These are phyloP conservation scores for Bos indicus DNA, from an alignment of 2,113 vertebrate species.

Conservation along the genomic window DNA sequence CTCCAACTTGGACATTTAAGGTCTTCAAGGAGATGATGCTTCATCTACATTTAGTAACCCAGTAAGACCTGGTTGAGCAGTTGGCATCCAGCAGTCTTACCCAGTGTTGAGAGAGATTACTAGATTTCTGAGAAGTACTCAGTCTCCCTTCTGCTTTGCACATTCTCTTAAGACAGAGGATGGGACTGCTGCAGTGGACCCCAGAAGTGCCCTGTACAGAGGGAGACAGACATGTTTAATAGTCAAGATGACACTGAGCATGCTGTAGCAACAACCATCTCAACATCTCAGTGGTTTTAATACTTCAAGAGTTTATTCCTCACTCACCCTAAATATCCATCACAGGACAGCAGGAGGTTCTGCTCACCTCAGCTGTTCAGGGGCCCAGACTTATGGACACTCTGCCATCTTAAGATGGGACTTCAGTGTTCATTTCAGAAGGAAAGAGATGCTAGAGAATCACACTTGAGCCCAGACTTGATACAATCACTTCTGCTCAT, in stretches of 20 bases:
- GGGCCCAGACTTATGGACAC: not conserved
- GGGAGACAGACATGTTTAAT: not conserved
- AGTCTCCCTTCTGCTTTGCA: not conserved
- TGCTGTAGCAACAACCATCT: not conserved
- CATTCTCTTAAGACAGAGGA: not conserved
- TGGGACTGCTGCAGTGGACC: not conserved
- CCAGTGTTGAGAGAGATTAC: not conserved
- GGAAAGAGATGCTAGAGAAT: not conserved
- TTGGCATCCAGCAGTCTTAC: not conserved
- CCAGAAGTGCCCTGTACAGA: not conserved
- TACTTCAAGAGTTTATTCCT: not conserved
- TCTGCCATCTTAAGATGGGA: not conserved
- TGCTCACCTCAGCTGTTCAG: not conserved
- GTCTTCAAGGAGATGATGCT: slow-evolving; percentile 5
- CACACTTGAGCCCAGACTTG: not conserved
- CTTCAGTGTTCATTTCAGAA: not conserved
- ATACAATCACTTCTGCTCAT: not conserved
- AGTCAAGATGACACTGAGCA: not conserved
- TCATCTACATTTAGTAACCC: not conserved
- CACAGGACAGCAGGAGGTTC: not conserved
- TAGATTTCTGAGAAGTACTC: not conserved
- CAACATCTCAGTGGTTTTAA: not conserved
- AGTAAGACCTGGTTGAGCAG: not conserved
- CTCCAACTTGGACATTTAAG: not conserved
- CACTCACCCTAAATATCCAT: not conserved